Conservation (phyloP, 2,888 invertebrate genomes). For the Eristalis intricaria region DNA sequence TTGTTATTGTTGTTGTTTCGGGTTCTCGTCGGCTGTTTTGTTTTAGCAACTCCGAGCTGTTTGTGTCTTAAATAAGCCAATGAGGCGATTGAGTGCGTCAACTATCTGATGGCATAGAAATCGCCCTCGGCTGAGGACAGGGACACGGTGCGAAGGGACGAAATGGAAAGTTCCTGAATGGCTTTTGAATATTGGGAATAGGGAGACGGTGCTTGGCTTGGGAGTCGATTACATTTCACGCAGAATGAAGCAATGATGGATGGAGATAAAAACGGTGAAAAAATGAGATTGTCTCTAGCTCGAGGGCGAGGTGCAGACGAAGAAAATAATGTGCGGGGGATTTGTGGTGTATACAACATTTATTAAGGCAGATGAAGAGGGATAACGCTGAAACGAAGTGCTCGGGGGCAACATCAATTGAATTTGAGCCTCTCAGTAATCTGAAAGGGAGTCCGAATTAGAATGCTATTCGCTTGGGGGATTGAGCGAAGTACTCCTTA, state of each 20-base stretch:
- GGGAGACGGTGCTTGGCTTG: not conserved
- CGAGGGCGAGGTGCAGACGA: not conserved
- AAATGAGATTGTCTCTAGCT: not conserved
- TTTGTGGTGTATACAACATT: not conserved
- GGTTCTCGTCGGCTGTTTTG: not conserved
- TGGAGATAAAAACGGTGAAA: not conserved
- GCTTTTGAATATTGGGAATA: not conserved
- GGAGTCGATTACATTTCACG: not conserved
- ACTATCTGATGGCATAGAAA: conserved; percentile 4
- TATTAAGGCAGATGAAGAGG: not conserved
- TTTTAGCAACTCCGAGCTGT: conserved; percentile 2
- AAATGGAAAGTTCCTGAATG: not conserved
- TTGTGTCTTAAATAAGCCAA: not conserved
- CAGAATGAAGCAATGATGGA: not conserved
- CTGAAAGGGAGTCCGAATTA: not conserved
- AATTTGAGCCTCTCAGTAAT: not conserved
- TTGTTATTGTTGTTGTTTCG: not conserved
- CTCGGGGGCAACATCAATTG: not conserved
- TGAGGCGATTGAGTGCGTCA: conserved; percentile 1
- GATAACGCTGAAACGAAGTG: not conserved
- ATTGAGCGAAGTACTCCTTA: not conserved
- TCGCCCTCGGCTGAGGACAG: not conserved
- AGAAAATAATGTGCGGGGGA: not conserved
- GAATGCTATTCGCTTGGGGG: not conserved
- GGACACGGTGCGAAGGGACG: not conserved